Evolutionary conservation across 2,113 vertebrate species (phyloP), one percentile per base, ranked within the genome.

Genomic region (Neopipo cinnamomea): DNA sequence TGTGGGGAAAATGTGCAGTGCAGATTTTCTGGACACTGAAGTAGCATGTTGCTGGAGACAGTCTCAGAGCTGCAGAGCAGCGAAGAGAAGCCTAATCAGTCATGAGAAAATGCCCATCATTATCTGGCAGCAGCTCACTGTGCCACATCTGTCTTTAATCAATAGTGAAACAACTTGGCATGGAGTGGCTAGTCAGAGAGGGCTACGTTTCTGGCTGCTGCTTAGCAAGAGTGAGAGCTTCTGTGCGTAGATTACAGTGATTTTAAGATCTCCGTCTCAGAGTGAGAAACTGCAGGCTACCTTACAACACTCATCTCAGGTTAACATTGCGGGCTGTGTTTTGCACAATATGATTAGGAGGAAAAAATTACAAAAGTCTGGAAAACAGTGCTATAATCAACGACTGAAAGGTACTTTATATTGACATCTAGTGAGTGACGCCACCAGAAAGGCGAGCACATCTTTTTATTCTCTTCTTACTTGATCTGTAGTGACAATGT

Each of bases 351-450:
- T n/a, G 37, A 83, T 35, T 41, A 73, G 55, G 42, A 81, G 18
- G 17, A 17, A 81, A 95, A 76, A 72, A 35, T 16, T 12, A 35
- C 16, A 16, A 13, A 70, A 62, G 31, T 86, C 59, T 58, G 55
- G 46, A 61, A 73, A 86, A 67, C 27, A 59, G 31, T 39, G 47
- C 65, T 85, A 5, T 39, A 46, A 74, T 30, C 61, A 89, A 22
- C 17, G 15, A 61, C 15, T 28, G 47, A 49, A 78, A 78, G 9
- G 5, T 41, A 78, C n/a, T 74, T 91, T 49, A 23, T 50, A 31
- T 4, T 42, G 41, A 22, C 15, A 53, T 20, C 27, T 49, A 30
- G 12, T 18, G 47, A 82, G 23, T 0, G 0, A 79, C 15, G 41
- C n/a, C 49, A 4, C 0, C 58, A 74, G n/a, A 71, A 92, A 68